Conservation (phyloP, 1,140 invertebrate species). For the Cyclina sinensis region DNA sequence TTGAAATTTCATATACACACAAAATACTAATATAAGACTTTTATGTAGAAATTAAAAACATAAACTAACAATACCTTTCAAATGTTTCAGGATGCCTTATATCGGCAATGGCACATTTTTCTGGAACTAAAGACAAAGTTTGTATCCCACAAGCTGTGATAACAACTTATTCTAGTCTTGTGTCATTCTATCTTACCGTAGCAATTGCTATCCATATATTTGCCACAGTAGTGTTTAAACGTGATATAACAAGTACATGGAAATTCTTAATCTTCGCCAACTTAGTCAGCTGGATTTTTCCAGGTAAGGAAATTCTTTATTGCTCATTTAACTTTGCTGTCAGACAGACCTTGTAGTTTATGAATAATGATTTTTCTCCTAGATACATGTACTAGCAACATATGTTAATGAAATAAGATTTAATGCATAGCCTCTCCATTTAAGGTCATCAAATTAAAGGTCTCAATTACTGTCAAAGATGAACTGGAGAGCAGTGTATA, state of each 20-base stretch:
- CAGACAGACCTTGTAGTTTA: neutral
- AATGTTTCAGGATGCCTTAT: neutral
- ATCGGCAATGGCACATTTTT: neutral
- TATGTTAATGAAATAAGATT: too few relatives aligned
- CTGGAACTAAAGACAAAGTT: neutral
- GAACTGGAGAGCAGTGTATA: too few relatives aligned
- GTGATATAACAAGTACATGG: neutral
- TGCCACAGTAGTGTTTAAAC: neutral
- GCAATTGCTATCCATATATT: slow-evolving; percentile 30
- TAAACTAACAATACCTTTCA: neutral
- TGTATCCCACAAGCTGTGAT: slow-evolving; percentile 14
- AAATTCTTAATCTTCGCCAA: neutral
- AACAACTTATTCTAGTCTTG: slow-evolving; percentile 48
- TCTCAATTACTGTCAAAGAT: too few relatives aligned
- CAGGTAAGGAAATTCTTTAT: neutral
- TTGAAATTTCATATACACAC: neutral
- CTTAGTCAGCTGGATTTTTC: neutral
- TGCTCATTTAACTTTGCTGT: neutral
- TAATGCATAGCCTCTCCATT: too few relatives aligned
- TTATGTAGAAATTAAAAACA: too few relatives aligned
- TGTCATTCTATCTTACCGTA: slow-evolving; percentile 40
- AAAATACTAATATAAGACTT: too few relatives aligned
- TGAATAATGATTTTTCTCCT: neutral
- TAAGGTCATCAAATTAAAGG: too few relatives aligned
- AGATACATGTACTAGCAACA: neutral